phyloP scores from a whole-genome alignment of 2,113 vertebrate genomes.

The Stegostoma tigrinum region DNA sequence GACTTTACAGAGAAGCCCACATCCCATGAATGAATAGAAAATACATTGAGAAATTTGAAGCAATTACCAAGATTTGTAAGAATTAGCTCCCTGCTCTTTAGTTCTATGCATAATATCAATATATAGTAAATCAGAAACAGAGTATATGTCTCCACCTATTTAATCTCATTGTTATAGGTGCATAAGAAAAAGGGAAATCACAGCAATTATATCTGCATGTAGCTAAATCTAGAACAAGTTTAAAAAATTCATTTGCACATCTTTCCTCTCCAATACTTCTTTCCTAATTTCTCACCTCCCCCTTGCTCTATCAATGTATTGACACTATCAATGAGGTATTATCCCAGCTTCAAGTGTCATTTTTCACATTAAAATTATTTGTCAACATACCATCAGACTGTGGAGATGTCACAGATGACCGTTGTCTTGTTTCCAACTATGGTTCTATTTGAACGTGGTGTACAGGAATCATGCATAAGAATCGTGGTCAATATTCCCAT shows the following conservation, averaged over 20 bases:
- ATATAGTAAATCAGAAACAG: neutral
- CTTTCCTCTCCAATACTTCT: neutral
- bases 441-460: neutral
- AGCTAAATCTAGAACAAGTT: too few relatives aligned
- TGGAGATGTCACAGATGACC: neutral
- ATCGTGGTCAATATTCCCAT: neutral
- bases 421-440: neutral
- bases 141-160: neutral
- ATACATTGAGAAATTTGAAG: neutral
- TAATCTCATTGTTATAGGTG: neutral
- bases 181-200: neutral
- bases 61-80: neutral
- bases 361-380: neutral
- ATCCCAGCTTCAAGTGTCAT: neutral
- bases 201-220: neutral
- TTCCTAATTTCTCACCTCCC: neutral
- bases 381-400: neutral
- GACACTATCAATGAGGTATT: neutral
- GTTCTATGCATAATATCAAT: neutral
- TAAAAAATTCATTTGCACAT: neutral
- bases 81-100: too few relatives aligned
- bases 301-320: neutral
- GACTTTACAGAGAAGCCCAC: too few relatives aligned
- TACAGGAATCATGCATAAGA: neutral
- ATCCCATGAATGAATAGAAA: too few relatives aligned